A percentile compares a stretch with the other conserved stretches of the same genome.
phyloP scores from a whole-genome alignment of 2,113 vertebrate genomes.

The Holacanthus passer region DNA sequence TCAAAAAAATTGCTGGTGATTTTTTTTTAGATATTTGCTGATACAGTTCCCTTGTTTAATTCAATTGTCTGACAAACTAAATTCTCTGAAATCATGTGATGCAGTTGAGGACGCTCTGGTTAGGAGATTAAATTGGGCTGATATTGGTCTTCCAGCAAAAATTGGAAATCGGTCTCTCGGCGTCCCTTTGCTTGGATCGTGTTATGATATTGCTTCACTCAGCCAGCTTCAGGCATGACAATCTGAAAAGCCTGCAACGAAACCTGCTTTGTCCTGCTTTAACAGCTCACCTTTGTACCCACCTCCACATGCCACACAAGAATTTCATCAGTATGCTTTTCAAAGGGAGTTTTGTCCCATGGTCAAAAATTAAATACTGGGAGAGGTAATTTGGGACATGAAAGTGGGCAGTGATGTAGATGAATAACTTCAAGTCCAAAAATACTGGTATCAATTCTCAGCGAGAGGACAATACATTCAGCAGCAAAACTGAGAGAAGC shows the following conservation, averaged over 20 bases:
- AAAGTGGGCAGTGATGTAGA: constrained; percentile 7
- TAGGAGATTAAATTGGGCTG: background rate
- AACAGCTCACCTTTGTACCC: background rate
- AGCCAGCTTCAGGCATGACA: background rate
- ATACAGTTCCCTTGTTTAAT: constrained; percentile 39
- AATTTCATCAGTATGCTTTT: constrained; percentile 6
- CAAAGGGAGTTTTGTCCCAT: background rate
- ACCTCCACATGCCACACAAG: no score
- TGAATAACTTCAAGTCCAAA: constrained; percentile 23
- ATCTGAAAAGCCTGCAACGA: background rate
- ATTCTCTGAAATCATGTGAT: constrained; percentile 2
- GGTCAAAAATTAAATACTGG: background rate
- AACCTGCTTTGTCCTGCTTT: background rate
- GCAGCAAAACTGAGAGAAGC: constrained; percentile 34
- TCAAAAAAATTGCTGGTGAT: background rate
- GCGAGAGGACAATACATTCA: constrained; percentile 29
- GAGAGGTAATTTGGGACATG: background rate
- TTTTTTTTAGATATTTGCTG: background rate
- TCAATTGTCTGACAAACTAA: constrained; percentile 47
- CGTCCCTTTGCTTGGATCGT: background rate
- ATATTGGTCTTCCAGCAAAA: background rate
- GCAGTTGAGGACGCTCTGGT: background rate
- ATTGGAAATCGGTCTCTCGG: background rate
- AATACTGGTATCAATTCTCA: constrained; percentile 7
- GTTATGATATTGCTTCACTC: background rate